Base-by-base conservation (phyloP, 2,888 invertebrate species). In the Hydroisotoma schaefferi region DNA sequence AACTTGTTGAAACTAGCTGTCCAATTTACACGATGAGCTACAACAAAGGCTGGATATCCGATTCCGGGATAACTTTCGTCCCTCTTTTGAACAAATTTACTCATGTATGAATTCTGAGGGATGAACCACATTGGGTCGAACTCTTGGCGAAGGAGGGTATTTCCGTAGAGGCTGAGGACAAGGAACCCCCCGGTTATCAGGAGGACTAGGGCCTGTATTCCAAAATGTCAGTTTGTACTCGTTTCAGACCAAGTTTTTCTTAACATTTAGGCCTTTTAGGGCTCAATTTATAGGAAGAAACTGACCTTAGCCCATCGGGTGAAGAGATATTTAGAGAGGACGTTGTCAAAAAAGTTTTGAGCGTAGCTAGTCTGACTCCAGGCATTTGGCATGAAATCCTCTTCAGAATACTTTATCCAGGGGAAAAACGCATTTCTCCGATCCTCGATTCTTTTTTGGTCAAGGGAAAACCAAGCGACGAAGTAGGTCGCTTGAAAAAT, bases 41-140 rank as follows among this genome's bases (percentile, higher is more conserved):
- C 85, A 28, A 87, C 77, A 67, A 82, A 82, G 1, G 82, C 87
- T 59, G 81, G 80, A 70, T 82, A 74, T 12, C 85, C 89, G 59
- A 81, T 81, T 28, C 82, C 79, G 0, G 89, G 87, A 76, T 84
- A 90, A 73, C 82, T 83, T 58, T 77, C 67, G 53, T 81, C 80
- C 55, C 82, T 78, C n/a, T 79, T 77, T 43, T 78, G 73, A 2
- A 85, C 73, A 75, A 81, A 90, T 55, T 84, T 76, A 69, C 81
- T 82, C 54, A 86, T 82, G 75, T 88, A 85, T 0, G 86, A 84
- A 52, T 81, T 81, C 55, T 83, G 81, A 0, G 90, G 89, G 59
- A 90, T 80, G 74, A 90, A 89, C 89, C 89, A 89, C 49, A 49
- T 49, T 0, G 86, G 86, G 76, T 90, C 88, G 76, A 89, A 90